These are phyloP conservation scores for Brachyptera risi DNA, from an alignment of 2,888 invertebrate species.

Conservation along the genomic window DNA sequence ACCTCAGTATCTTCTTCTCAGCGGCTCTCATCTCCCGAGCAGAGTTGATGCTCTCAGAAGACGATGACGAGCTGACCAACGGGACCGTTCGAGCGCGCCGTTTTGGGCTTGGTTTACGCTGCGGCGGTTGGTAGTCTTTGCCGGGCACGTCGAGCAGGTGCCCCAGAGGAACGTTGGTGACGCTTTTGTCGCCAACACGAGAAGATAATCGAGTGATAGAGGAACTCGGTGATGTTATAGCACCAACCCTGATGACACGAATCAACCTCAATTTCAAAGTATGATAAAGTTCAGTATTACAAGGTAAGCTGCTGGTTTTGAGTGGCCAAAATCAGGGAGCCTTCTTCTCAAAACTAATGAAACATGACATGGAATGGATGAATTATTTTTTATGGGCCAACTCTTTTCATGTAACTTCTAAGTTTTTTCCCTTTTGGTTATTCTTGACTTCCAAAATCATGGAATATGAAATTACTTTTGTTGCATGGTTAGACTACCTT, in stretches of 20 bases:
- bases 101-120: conserved; percentile 53
- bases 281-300: no score
- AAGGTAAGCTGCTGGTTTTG: no score
- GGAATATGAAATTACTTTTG: no score
- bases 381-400: no score
- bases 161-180: conserved; percentile 38
- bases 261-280: no score
- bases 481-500: no score
- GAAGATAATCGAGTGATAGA: neutral
- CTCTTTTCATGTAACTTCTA: no score
- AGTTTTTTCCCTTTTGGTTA: no score
- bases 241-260: neutral
- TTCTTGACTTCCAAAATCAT: no score
- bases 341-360: no score
- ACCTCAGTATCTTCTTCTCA: conserved; percentile 37
- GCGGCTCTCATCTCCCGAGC: conserved; percentile 37
- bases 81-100: conserved; percentile 52
- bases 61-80: conserved; percentile 55
- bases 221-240: neutral
- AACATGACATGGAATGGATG: no score
- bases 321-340: no score
- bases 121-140: conserved; percentile 42
- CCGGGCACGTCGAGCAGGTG: conserved; percentile 57
- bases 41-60: conserved; percentile 56
- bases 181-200: conserved; percentile 25